Base-by-base conservation (phyloP, 2,888 invertebrate genomes). In the Malthinus flaveolus region DNA sequence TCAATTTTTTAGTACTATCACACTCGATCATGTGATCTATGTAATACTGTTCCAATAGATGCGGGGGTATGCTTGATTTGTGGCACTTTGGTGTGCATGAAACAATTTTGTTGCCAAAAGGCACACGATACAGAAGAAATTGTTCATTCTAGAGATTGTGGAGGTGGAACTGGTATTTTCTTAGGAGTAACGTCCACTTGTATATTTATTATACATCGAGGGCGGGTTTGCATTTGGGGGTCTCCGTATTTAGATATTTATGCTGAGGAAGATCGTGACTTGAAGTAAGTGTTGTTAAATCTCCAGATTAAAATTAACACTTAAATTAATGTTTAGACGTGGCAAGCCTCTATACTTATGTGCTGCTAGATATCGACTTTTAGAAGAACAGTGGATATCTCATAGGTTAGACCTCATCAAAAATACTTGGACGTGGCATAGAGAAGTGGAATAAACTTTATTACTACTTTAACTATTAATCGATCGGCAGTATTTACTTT, bases 191-290 rank as follows among this genome's bases (percentile, higher is more conserved):
- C 97, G 63, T 95, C 96, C 0, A 96, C 96, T 7, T 93, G 94
- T 75, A 91, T 97, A 62, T 93, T 97, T 75, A 95, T 97, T 68
- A 91, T 97, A 71, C 85, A 96, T 63, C 96, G 96, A 31, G 87
- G 90, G 58, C 85, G 96, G 72, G 96, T 95, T 65, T 95, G 97
- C 73, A 86, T 97, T 23, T 99, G 98, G 98, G 98, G 98, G 67
- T 95, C 95, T 49, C 87, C 98, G 35, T 99, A 98, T 81, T 86
- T 99, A 50, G 99, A 99, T 80, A 92, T 92, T 77, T 97, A 95
- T 79, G 97, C 97, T 71, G 99, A 99, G 81, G 99, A 99, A 81
- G 98, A 99, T 82, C 85, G 94, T 62, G 97, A 98, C 82, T 87
- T 99, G 73, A 97, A 97, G 96, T 93, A 80, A 82, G 87, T 81